phyloP scores from a whole-genome alignment of 1,140 invertebrate genomes.

The Polypedilum vanderplanki region DNA sequence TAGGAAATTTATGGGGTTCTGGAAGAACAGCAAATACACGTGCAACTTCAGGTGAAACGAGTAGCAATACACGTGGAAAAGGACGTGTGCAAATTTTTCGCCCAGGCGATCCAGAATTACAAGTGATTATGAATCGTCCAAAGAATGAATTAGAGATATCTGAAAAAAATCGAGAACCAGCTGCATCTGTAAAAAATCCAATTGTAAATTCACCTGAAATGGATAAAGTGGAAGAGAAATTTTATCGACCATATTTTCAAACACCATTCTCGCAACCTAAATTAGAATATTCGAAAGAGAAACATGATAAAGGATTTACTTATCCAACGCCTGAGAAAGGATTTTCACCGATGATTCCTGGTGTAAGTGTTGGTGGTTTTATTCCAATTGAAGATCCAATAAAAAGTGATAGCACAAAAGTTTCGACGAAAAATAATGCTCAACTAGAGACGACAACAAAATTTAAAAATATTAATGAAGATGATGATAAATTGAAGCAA shows the following conservation, averaged over 20 bases:
- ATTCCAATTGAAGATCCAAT: constrained; percentile 56
- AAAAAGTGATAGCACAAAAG: constrained; percentile 32
- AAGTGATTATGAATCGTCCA: constrained; percentile 39
- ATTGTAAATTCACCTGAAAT: constrained; percentile 40
- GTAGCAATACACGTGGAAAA: constrained; percentile 30
- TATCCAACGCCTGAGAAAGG: constrained; percentile 48
- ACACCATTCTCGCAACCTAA: constrained; percentile 52
- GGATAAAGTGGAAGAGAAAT: constrained; percentile 41
- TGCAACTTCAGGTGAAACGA: constrained; percentile 36
- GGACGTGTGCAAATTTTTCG: constrained; percentile 40
- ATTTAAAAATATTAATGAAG: background rate
- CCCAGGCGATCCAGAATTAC: constrained; percentile 42
- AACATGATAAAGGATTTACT: background rate
- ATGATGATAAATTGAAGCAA: background rate
- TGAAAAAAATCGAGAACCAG: constrained; percentile 34
- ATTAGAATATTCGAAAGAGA: constrained; percentile 45
- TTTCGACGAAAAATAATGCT: background rate
- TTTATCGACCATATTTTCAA: constrained; percentile 37
- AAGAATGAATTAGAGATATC: constrained; percentile 30
- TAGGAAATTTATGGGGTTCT: constrained; percentile 54
- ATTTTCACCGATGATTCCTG: constrained; percentile 63
- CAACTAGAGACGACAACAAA: background rate
- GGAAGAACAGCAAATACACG: constrained; percentile 42
- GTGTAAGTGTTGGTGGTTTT: constrained; percentile 57
- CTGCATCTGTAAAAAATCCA: constrained; percentile 43